Base-by-base conservation (phyloP, 2,888 invertebrate species). In the Apocheima hispidaria region DNA sequence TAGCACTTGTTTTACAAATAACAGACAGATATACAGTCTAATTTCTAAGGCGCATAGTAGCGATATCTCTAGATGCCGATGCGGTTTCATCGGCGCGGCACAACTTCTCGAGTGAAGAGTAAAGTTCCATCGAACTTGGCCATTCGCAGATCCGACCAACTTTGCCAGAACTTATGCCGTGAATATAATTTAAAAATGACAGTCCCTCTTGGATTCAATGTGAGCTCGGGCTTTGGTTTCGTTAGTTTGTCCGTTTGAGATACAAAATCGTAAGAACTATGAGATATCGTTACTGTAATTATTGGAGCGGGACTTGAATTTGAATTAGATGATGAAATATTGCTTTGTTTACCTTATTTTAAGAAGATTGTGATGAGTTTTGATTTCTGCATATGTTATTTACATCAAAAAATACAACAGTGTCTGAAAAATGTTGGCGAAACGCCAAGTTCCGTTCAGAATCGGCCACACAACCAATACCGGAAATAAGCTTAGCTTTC, bases 101-200 rank as follows among this genome's bases (percentile, higher is more conserved):
- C 38, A 79, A 75, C 71, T 75, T 78, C 67, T n/a, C 69, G 67
- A 71, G 74, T 64, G 72, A 75, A 78, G 77, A 78, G 75, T 72
- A 75, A 80, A 80, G 80, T 82, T 82, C 55, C 53, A 61, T 63
- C 68, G 66, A 81, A 82, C 81, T 82, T 81, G 61, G 69, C 73
- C 74, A 78, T 81, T 68, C 70, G 65, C 66, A 65, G 75, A 72
- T 73, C 70, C 71, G 68, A 58, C 58, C 57, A 78, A 82, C 76
- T 82, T 73, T 51, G 66, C 63, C 40, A 40, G 28, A 77, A 76
- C 73, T 77, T 80, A 64, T 63, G 69, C 73, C 67, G 73, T 73
- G 77, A 74, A 78, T 77, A 71, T 78, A 71, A 78, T 77, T 75
- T 69, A 63, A 74, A 75, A 79, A 75, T 63, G 58, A 52, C 60